Conservation (phyloP, 2,113 vertebrate species). For the Mungos mungo region DNA sequence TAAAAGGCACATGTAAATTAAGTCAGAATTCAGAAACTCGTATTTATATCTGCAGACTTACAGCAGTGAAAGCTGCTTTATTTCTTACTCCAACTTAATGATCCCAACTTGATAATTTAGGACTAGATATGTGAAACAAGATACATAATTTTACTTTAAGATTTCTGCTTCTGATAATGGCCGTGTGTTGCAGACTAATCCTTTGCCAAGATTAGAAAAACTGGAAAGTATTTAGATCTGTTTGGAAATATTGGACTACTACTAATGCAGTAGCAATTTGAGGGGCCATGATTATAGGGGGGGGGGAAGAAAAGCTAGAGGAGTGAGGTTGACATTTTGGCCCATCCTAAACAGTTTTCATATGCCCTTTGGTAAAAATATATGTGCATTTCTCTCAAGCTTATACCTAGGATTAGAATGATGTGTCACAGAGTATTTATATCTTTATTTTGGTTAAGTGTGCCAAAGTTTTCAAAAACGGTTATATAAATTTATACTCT, state of each 20-base stretch:
- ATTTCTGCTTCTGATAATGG: background rate
- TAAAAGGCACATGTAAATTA: background rate
- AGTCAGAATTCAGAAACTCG: background rate
- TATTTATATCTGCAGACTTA: background rate
- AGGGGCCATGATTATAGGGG: background rate
- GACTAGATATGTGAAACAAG: background rate
- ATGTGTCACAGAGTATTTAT: background rate
- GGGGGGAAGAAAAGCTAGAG: background rate
- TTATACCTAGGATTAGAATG: background rate
- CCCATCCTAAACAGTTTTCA: background rate
- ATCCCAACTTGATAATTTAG: background rate
- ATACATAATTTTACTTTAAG: background rate
- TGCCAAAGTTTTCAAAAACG: background rate
- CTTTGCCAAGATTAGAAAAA: constrained; percentile 27
- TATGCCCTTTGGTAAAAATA: background rate
- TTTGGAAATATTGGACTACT: background rate
- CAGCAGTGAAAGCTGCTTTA: background rate
- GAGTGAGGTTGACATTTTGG: background rate
- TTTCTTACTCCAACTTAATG: constrained; percentile 2
- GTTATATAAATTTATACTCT: background rate
- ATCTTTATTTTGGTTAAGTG: background rate
- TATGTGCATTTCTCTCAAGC: background rate
- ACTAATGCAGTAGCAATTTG: background rate
- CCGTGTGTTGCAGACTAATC: background rate
- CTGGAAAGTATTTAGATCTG: background rate